phyloP scores from a whole-genome alignment of 92 coral and sea anemone species.

The Porites cylindrica region DNA sequence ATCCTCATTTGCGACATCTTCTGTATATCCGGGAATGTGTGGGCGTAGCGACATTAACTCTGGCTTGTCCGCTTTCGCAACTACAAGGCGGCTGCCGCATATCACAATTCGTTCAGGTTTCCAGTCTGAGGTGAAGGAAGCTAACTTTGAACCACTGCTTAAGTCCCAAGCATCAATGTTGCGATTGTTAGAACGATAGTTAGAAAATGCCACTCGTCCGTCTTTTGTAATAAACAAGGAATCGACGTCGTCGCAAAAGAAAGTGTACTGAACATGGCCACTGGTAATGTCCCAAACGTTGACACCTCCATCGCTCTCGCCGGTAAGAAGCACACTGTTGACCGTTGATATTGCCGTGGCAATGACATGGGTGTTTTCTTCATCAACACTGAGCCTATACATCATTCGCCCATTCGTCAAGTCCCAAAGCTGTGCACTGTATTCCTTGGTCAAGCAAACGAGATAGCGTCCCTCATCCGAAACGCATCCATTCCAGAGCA shows the following conservation, averaged over 20 bases:
- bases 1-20: slow-evolving; percentile 10
- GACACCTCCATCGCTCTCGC: slow-evolving; percentile 72
- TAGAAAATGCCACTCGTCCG: slow-evolving; percentile 69
- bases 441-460: slow-evolving; percentile 56
- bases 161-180: slow-evolving; percentile 77
- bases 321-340: slow-evolving; percentile 70
- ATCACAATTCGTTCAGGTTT: slow-evolving; percentile 66
- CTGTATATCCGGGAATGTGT: slow-evolving; percentile 49
- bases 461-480: slow-evolving; percentile 82
- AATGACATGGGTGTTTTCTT: slow-evolving; percentile 62
- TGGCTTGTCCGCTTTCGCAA: slow-evolving; percentile 68
- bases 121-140: slow-evolving; percentile 88
- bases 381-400: slow-evolving; percentile 36
- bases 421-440: slow-evolving; percentile 73
- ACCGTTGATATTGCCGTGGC: slow-evolving; percentile 67
- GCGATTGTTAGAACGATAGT: slow-evolving; percentile 71
- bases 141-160: slow-evolving; percentile 67
- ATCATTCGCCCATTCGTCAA: slow-evolving; percentile 46
- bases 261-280: slow-evolving; percentile 68
- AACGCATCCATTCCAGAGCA: slow-evolving; percentile 63
- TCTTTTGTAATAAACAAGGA: slow-evolving; percentile 58
- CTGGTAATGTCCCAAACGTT: slow-evolving; percentile 80
- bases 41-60: slow-evolving; percentile 59
- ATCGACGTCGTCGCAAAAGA: slow-evolving; percentile 74
- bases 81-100: slow-evolving; percentile 61